phyloP scores from a whole-genome alignment of 1,140 invertebrate genomes.

The Theocolax elegans region DNA sequence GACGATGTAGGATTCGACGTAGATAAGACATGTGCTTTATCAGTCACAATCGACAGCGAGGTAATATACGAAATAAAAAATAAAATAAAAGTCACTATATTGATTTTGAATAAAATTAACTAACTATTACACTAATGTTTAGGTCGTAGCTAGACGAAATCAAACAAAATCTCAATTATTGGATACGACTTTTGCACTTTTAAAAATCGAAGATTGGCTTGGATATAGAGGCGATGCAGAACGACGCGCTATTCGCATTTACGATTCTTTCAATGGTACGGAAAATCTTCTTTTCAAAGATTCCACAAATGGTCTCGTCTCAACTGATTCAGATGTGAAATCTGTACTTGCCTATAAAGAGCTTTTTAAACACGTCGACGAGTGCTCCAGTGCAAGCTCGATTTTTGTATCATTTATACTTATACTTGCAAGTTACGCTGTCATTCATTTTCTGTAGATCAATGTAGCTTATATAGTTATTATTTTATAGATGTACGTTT shows the following conservation, averaged over 20 bases:
- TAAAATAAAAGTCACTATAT: not conserved
- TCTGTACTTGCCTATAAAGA: slow-evolving; percentile 56
- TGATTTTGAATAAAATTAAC: not conserved
- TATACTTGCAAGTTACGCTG: not conserved
- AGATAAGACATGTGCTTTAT: slow-evolving; percentile 69
- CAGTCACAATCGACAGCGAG: slow-evolving; percentile 71
- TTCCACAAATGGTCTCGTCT: slow-evolving; percentile 67
- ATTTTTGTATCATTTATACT: slow-evolving; percentile 3
- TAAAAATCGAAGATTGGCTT: slow-evolving; percentile 69
- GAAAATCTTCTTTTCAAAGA: slow-evolving; percentile 71
- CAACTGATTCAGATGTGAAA: slow-evolving; percentile 49
- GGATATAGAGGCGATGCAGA: slow-evolving; percentile 49
- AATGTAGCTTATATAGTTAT: no score
- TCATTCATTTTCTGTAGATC: no score
- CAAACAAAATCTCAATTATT: slow-evolving; percentile 55
- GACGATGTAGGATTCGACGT: slow-evolving; percentile 63
- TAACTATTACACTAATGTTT: slow-evolving; percentile 35
- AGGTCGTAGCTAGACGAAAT: slow-evolving; percentile 58
- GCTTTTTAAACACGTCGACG: slow-evolving; percentile 59
- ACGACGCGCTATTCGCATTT: slow-evolving; percentile 61
- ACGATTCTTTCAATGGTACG: slow-evolving; percentile 64
- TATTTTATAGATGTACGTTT: no score
- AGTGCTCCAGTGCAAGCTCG: slow-evolving; percentile 44
- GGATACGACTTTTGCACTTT: slow-evolving; percentile 60
- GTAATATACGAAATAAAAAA: slow-evolving; percentile 52